These are phyloP conservation scores for Garrulus glandarius DNA, from an alignment of 2,797 vertebrate genomes.

Conservation along the genomic window DNA sequence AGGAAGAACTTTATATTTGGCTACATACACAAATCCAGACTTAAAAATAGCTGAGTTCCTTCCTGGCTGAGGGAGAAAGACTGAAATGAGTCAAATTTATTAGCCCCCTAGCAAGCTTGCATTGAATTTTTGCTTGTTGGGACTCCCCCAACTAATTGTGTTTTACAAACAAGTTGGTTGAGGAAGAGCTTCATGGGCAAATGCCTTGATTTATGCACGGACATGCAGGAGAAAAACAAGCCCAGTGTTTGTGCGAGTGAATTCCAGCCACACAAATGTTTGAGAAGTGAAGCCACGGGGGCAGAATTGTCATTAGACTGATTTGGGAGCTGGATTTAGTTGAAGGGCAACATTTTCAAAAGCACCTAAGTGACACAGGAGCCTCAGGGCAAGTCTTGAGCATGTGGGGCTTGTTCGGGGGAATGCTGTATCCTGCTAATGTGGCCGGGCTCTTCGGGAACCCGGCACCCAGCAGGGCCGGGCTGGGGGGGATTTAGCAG, in stretches of 20 bases:
- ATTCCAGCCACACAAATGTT: background rate
- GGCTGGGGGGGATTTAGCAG: conserved; percentile 24
- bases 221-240: conserved; percentile 3
- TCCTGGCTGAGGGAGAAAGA: conserved; percentile 51
- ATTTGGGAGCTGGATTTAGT: conserved; percentile 37
- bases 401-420: background rate
- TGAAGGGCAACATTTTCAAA: conserved; percentile 43
- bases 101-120: background rate
- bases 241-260: background rate
- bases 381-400: conserved; percentile 29
- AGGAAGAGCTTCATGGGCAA: background rate
- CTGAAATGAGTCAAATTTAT: conserved; percentile 54
- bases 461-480: background rate
- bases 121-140: conserved; percentile 31
- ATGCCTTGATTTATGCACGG: conserved; percentile 13
- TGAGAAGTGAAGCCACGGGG: conserved; percentile 4
- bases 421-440: background rate
- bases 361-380: conserved; percentile 24
- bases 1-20: conserved; percentile 65
- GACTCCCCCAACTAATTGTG: background rate
- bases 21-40: conserved; percentile 10
- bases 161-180: background rate
- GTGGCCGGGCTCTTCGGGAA: background rate
- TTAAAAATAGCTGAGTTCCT: conserved; percentile 68
- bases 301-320: conserved; percentile 19